A percentile compares a stretch with the other conserved stretches of the same genome.
Conservation (phyloP, 2,888 invertebrate genomes). For the Salticus scenicus region DNA sequence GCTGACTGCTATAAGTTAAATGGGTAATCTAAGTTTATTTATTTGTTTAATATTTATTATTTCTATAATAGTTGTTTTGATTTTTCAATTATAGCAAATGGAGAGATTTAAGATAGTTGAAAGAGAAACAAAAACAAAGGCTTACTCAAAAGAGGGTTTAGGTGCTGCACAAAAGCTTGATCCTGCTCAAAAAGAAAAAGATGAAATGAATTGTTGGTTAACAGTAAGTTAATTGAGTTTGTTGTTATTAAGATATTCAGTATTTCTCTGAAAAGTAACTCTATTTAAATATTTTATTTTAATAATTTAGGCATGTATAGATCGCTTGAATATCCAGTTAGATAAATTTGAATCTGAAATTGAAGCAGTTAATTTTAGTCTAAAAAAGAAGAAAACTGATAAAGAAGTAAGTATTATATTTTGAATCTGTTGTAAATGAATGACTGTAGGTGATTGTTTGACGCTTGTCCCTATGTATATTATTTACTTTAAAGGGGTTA, state of each 20-base stretch:
- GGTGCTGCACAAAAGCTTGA: slow-evolving; percentile 99
- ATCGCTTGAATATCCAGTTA: slow-evolving; percentile 92
- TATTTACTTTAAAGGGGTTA: too few species aligned
- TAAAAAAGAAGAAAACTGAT: slow-evolving; percentile 96
- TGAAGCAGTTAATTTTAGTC: slow-evolving; percentile 90
- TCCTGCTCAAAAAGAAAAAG: slow-evolving; percentile 97
- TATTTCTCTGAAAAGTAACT: neutral
- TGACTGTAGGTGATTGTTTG: too few species aligned
- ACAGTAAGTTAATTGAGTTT: slow-evolving; percentile 78
- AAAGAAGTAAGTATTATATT: slow-evolving; percentile 81
- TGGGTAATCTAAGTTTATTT: too few species aligned
- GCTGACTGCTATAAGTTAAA: too few species aligned
- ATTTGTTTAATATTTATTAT: too few species aligned
- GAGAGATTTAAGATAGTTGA: slow-evolving; percentile 99
- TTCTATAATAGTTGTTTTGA: neutral
- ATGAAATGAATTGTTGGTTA: slow-evolving; percentile 96
- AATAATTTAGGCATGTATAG: slow-evolving; percentile 84
- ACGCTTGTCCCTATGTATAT: too few species aligned
- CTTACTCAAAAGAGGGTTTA: slow-evolving; percentile 99
- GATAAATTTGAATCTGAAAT: slow-evolving; percentile 98
- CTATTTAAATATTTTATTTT: slow-evolving; percentile 23
- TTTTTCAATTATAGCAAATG: slow-evolving; percentile 90
- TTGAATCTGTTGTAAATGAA: too few species aligned
- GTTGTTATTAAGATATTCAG: neutral
- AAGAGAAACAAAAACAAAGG: slow-evolving; percentile 99